Conservation (phyloP, 2,113 vertebrate genomes). For the Odontesthes bonariensis region DNA sequence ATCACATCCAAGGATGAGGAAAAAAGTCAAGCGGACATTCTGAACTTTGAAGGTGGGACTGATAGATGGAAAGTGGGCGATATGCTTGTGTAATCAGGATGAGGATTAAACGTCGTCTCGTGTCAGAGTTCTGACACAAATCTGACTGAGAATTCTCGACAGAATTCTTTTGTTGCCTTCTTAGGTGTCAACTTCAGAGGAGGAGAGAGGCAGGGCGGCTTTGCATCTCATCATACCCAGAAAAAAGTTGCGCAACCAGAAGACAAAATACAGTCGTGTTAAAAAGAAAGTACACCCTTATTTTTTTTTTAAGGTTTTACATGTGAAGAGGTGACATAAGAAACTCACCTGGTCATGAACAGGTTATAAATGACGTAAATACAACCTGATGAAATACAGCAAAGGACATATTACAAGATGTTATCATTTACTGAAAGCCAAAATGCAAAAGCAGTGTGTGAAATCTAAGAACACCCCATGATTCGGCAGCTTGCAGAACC, state of each 20-base stretch:
- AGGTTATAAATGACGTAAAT: too few species aligned
- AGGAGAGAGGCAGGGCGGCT: conserved; percentile 8
- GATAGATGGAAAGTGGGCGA: conserved; percentile 42
- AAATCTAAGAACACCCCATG: neutral
- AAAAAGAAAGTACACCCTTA: too few species aligned
- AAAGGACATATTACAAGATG: too few species aligned
- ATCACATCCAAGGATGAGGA: conserved; percentile 51
- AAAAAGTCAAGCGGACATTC: conserved; percentile 26
- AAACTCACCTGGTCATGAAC: too few species aligned
- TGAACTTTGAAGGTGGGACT: conserved; percentile 52
- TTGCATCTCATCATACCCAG: conserved; percentile 25
- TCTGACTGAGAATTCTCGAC: conserved; percentile 40
- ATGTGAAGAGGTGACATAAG: too few species aligned
- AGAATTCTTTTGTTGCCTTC: conserved; percentile 37
- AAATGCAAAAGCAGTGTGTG: neutral
- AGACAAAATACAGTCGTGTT: conserved; percentile 2
- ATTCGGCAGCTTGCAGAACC: neutral
- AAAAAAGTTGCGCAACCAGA: conserved; percentile 19
- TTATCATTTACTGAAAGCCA: too few species aligned
- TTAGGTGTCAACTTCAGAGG: conserved; percentile 12
- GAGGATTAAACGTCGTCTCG: conserved; percentile 45
- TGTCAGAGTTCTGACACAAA: conserved; percentile 45
- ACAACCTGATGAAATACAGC: too few species aligned
- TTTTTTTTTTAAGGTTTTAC: too few species aligned
- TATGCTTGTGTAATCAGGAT: conserved; percentile 46